Conservation (phyloP, 2,797 vertebrate species). For the Catamblyrhynchus diadema region DNA sequence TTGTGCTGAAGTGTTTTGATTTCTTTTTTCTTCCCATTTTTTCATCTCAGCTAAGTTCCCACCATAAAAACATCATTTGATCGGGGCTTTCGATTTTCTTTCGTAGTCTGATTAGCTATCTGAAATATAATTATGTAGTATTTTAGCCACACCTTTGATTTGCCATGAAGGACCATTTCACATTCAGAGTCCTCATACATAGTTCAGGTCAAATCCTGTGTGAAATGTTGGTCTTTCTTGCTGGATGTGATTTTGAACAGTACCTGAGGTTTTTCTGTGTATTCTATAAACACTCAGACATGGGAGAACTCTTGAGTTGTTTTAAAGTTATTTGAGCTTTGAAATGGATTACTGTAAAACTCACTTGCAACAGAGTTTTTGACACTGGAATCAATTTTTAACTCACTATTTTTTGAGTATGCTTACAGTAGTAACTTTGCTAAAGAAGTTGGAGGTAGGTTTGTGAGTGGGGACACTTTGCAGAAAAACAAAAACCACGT, state of each 20-base stretch:
- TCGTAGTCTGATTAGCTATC: not conserved
- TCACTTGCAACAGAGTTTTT: not conserved
- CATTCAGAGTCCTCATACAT: not conserved
- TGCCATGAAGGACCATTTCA: not conserved
- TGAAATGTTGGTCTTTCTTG: not conserved
- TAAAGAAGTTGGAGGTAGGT: not conserved
- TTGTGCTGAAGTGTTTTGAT: not conserved
- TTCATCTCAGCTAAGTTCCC: not conserved
- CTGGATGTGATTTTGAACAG: not conserved
- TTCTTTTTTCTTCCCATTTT: not conserved
- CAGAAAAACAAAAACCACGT: not conserved
- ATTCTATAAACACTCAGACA: not conserved
- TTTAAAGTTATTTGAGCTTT: not conserved
- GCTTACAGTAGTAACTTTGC: not conserved
- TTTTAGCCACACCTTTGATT: not conserved
- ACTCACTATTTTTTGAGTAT: not conserved
- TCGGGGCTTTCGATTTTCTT: not conserved
- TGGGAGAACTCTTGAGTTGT: not conserved
- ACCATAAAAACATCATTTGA: not conserved
- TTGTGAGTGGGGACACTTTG: not conserved
- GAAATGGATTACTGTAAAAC: not conserved
- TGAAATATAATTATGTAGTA: not conserved
- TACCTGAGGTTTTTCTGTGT: not conserved
- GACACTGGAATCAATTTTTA: not conserved
- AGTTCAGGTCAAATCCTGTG: not conserved